phyloP scores from a whole-genome alignment of 2,797 vertebrate species.

The Malacoctenus gilli region DNA sequence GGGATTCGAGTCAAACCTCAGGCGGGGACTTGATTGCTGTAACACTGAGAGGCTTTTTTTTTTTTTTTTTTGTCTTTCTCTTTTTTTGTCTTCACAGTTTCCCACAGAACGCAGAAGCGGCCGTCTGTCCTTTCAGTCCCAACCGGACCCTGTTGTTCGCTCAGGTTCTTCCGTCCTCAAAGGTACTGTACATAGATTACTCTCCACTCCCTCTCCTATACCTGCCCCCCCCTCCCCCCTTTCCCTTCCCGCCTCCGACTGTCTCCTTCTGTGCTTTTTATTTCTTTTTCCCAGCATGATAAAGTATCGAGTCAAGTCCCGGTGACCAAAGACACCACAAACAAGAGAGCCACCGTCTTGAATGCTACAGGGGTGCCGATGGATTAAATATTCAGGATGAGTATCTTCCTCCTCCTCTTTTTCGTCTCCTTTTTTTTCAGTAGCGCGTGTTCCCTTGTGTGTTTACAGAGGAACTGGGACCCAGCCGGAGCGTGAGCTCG shows the following conservation, averaged over 20 bases:
- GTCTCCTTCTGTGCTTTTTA: slow-evolving; percentile 84
- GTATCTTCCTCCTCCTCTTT: no score
- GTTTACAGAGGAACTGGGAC: slow-evolving; percentile 81
- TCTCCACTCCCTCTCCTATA: slow-evolving; percentile 42
- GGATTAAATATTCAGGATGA: slow-evolving; percentile 66
- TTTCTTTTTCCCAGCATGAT: slow-evolving; percentile 83
- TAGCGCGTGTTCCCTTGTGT: slow-evolving; percentile 83
- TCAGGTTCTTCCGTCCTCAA: slow-evolving; percentile 54
- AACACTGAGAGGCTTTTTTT: slow-evolving; percentile 96
- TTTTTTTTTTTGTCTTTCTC: no score
- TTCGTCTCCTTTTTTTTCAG: no score
- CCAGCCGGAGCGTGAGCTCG: slow-evolving; percentile 79
- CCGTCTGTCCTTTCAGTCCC: slow-evolving; percentile 79
- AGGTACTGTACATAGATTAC: slow-evolving; percentile 76
- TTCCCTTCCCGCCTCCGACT: slow-evolving; percentile 26
- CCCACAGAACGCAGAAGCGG: slow-evolving; percentile 85
- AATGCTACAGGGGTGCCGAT: slow-evolving; percentile 73
- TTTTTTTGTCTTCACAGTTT: no score
- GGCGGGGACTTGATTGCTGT: slow-evolving; percentile 87
- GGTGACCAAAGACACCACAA: slow-evolving; percentile 55
- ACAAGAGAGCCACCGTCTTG: slow-evolving; percentile 63
- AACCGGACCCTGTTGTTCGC: slow-evolving; percentile 73
- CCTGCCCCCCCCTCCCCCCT: no score
- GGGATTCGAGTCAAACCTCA: slow-evolving; percentile 70
- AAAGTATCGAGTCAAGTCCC: slow-evolving; percentile 58